These are phyloP conservation scores for Sipha flava DNA, from an alignment of 1,140 invertebrate genomes.

Conservation along the genomic window DNA sequence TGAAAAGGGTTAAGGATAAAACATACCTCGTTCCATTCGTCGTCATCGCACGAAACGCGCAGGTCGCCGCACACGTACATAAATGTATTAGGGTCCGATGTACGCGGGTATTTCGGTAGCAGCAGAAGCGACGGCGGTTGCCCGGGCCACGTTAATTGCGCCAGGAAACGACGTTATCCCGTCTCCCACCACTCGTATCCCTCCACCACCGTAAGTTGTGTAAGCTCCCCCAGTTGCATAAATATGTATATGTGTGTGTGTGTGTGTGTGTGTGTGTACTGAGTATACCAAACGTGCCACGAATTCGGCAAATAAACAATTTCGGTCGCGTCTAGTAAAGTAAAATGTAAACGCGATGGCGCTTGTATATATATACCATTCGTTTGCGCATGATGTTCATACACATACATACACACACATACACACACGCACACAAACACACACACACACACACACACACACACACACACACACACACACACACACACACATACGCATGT, in stretches of 20 bases:
- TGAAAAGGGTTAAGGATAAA: neutral
- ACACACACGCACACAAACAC: too few species aligned
- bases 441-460: too few species aligned
- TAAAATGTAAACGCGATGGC: neutral
- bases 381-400: too few species aligned
- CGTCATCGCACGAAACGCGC: too few species aligned
- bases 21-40: too few species aligned
- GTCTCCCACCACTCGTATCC: neutral
- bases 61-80: too few species aligned
- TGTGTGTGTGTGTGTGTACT: neutral
- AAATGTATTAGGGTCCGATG: neutral
- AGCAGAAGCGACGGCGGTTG: neutral
- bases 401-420: too few species aligned
- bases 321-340: neutral
- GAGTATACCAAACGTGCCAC: neutral
- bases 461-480: neutral
- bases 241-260: neutral
- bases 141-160: constrained; percentile 25
- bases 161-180: neutral
- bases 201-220: neutral
- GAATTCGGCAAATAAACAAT: constrained; percentile 29
- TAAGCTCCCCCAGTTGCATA: neutral
- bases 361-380: too few species aligned
- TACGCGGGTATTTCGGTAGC: neutral
- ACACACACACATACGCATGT: too few species aligned